Base-by-base conservation (phyloP, 2,797 vertebrate genomes). In the Gadopsis marmoratus region DNA sequence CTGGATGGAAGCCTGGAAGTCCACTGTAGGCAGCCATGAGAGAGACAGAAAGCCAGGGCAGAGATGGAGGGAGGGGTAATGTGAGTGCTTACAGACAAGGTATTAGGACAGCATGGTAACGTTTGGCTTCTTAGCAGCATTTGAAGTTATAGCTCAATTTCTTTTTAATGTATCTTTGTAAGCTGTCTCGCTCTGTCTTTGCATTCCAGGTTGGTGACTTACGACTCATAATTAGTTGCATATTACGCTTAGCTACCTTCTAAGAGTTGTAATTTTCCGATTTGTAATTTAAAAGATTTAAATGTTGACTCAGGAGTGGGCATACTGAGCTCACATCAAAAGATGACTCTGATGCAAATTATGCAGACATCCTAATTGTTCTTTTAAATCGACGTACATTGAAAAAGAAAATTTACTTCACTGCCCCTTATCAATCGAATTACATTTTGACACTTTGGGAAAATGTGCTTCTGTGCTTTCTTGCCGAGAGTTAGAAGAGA, bases 81-180 rank as follows among this genome's bases (percentile, higher is more conserved):
- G 61, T 68, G 75, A 79, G 55, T 35, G 23, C 82, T 83, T 82
- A 79, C 61, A 85, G 71, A 74, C 60, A 58, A 75, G 39, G 71
- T 39, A 55, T 56, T 83, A 66, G 48, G 62, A 81, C 58, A 61
- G 11, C 76, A 69, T 86, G 69, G 74, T 78, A 81, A 80, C 62
- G 60, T 55, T 64, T 86, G 75, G 73, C 82, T 71, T 63, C 51
- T 61, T 31, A 51, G 53, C 50, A 69, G 54, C 62, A 47, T 56
- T 71, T 61, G 26, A 37, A 31, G 29, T 53, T 69, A 48, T 31
- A 73, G 72, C 61, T 71, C 39, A 23, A 39, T 77, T 79, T 71
- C 37, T 54, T 79, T 71, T 33, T 53, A 31, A 74, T 50, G 23
- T 29, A 21, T 0, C 5, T 29, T 37, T 64, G 21, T 13, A 26